Evolutionary conservation across 1,140 invertebrate species (phyloP), one percentile per base, ranked within the genome.

Genomic region (Pseudomyrmex pallidus): DNA sequence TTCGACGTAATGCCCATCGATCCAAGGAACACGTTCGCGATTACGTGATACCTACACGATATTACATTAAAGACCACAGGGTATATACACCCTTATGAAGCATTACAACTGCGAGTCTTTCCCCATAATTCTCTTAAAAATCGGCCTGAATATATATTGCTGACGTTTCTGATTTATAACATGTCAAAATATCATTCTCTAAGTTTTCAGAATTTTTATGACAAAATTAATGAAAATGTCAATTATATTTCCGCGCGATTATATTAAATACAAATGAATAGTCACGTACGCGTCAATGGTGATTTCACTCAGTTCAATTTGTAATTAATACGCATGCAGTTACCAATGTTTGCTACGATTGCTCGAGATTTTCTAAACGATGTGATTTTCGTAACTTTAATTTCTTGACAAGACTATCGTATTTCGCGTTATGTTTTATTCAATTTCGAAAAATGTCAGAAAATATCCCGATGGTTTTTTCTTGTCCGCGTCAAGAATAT

Each of bases 1-100:
- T 80, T 70, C 76, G 54, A 61, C 54, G 54, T 70, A 80, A 80
- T 59, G 44, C 76, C 25, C 46, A 80, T 80, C 54, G 76, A 80
- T 80, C 76, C 66, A 59, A 25, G 66, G 46, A 4, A 25, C 76
- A 80, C 76, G 64, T 80, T 70, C 54, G 15, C 54, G 64, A 70
- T 80, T 80, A 80, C 54, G 64, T 80, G 76, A 80, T 70, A 61
- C 66, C 35, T 80, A 35, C 35, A 7, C 35, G 66, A 70, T 80
- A 80, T 80, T 80, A 17, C 66, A 80, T 80, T 70, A 80, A 70
- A 20, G 64, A 59, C 44, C 54, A 59, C 20, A 35, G 64, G 35
- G 5, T 7, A 7, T 35, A 25, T 57, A 68, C 13, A 44, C 70
- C 44, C 70, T 70, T 59, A 78, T 59, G 44, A 68, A 68, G 57